Percentiles rank a stretch among this genome's conserved stretches.
Conservation (phyloP, 1,140 invertebrate species). For the Choristoneura fumiferana region DNA sequence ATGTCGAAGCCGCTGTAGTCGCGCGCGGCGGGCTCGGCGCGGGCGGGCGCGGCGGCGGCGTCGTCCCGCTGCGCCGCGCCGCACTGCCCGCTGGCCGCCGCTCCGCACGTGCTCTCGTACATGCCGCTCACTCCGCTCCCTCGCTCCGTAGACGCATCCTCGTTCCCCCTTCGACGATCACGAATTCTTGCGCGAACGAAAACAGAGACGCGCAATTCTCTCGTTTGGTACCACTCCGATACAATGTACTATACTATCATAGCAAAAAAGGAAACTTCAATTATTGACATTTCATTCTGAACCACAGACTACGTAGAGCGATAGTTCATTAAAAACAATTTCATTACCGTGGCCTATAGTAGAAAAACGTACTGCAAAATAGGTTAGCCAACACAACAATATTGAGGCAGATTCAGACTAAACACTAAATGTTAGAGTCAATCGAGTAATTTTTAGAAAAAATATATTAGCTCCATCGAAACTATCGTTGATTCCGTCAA, state of each 20-base stretch:
- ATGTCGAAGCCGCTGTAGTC: constrained; percentile 94
- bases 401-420: too few relatives aligned
- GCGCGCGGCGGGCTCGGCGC: constrained; percentile 80
- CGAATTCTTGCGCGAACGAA: background rate
- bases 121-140: constrained; percentile 51
- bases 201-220: background rate
- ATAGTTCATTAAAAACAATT: too few relatives aligned
- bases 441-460: too few relatives aligned
- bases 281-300: constrained; percentile 14
- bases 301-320: too few relatives aligned
- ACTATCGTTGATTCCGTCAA: too few relatives aligned
- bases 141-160: background rate
- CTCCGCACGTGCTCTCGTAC: constrained; percentile 84
- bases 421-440: too few relatives aligned
- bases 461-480: too few relatives aligned
- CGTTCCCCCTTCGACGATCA: background rate
- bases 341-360: too few relatives aligned
- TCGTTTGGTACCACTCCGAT: background rate
- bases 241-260: background rate
- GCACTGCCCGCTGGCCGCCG: constrained; percentile 76
- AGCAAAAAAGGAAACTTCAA: constrained; percentile 17
- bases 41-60: constrained; percentile 75
- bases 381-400: too few relatives aligned
- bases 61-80: constrained; percentile 56
- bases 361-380: too few relatives aligned